These are phyloP conservation scores for Mycalesis mineus DNA, from an alignment of 2,888 invertebrate genomes.

Conservation along the genomic window DNA sequence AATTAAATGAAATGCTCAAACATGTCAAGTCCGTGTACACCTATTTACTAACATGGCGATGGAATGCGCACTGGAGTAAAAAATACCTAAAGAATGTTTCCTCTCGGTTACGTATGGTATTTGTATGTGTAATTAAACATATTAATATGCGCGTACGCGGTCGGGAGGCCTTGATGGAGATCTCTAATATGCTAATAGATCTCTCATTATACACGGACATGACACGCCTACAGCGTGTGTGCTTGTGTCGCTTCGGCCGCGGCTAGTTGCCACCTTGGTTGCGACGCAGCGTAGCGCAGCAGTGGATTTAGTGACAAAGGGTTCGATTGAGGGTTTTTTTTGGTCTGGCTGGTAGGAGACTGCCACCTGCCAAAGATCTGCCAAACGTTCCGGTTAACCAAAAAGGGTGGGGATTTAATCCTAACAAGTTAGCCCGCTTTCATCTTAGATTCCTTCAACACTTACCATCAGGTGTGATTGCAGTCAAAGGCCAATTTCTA, in stretches of 20 bases:
- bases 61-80: slow-evolving; percentile 1
- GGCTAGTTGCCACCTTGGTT: no score
- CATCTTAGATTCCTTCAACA: no score
- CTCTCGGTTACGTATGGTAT: background rate
- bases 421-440: no score
- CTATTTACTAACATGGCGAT: slow-evolving; percentile 1
- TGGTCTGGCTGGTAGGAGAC: no score
- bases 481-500: no score
- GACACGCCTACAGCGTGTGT: slow-evolving; percentile 19
- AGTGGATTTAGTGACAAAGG: no score
- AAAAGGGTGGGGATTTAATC: no score
- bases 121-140: slow-evolving; percentile 7
- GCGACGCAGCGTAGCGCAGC: no score
- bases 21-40: background rate
- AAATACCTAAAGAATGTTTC: slow-evolving; percentile 6
- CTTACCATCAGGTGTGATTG: no score
- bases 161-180: slow-evolving; percentile 12
- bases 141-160: slow-evolving; percentile 8
- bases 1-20: background rate
- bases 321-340: no score
- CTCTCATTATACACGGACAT: slow-evolving; percentile 19
- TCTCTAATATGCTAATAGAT: slow-evolving; percentile 18
- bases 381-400: no score
- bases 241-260: background rate
- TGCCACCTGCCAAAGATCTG: no score